Conservation (phyloP, 2,113 vertebrate genomes). For the Bostrychus sinensis region DNA sequence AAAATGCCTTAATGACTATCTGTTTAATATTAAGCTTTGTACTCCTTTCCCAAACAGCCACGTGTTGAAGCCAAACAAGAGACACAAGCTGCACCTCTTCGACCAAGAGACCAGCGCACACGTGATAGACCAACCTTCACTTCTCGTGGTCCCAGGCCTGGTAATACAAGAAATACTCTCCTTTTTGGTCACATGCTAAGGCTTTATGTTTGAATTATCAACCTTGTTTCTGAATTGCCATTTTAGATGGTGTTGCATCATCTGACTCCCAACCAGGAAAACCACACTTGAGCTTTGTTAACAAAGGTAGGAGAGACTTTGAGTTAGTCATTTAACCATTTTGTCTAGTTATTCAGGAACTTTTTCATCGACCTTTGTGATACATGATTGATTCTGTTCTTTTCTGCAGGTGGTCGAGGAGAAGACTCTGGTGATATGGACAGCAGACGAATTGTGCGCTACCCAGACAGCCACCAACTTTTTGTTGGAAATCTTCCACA, state of each 20-base stretch:
- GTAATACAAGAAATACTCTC: constrained; percentile 61
- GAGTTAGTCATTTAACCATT: not conserved
- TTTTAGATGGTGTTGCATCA: constrained; percentile 72
- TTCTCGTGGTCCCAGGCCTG: constrained; percentile 87
- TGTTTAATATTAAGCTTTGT: constrained; percentile 1
- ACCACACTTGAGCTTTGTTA: constrained; percentile 78
- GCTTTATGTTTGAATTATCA: not conserved
- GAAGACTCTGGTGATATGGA: constrained; percentile 91
- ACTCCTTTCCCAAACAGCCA: constrained; percentile 75
- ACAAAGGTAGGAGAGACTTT: constrained; percentile 70
- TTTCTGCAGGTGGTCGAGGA: constrained; percentile 79
- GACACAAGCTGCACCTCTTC: constrained; percentile 83
- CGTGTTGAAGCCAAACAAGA: constrained; percentile 90
- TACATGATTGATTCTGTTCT: not conserved
- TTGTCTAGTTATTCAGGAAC: not conserved
- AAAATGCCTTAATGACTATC: not conserved
- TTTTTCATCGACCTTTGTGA: not conserved
- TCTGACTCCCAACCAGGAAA: constrained; percentile 78
- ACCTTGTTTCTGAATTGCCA: constrained; percentile 11
- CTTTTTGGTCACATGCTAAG: not conserved
- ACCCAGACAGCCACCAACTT: constrained; percentile 95
- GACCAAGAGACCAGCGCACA: constrained; percentile 90
- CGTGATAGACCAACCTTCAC: constrained; percentile 88
- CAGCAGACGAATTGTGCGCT: constrained; percentile 87
- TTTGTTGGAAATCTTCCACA: constrained; percentile 95